phyloP scores from a whole-genome alignment of 2,113 vertebrate genomes.

The Nestor notabilis region DNA sequence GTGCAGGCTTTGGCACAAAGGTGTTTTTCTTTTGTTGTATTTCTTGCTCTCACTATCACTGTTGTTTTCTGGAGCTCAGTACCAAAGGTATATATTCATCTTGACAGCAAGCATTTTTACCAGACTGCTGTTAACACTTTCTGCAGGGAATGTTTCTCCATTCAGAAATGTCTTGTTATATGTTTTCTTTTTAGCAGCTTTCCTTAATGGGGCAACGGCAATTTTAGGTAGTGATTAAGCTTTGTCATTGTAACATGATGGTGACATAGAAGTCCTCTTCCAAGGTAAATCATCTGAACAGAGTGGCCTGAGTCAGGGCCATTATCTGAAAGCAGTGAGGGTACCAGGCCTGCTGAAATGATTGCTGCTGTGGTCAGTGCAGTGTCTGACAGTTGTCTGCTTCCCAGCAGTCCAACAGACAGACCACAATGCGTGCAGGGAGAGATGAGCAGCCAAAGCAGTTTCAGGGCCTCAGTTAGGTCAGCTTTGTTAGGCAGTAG shows the following conservation, averaged over 20 bases:
- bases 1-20: background rate
- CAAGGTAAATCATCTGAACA: background rate
- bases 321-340: background rate
- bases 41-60: background rate
- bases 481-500: background rate
- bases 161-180: background rate
- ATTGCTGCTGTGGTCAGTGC: background rate
- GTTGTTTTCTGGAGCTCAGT: background rate
- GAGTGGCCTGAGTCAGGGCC: background rate
- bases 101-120: background rate
- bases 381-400: background rate
- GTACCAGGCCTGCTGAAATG: background rate
- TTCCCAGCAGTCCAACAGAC: background rate
- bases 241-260: background rate
- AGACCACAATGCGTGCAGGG: background rate
- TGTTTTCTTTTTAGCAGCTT: background rate
- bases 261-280: background rate
- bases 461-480: background rate
- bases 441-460: background rate
- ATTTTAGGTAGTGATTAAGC: background rate
- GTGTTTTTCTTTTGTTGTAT: background rate
- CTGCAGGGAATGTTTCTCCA: background rate
- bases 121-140: background rate
- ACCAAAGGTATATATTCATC: background rate
- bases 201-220: background rate